Conservation (phyloP, 2,797 vertebrate species). For the Galago senegalensis region DNA sequence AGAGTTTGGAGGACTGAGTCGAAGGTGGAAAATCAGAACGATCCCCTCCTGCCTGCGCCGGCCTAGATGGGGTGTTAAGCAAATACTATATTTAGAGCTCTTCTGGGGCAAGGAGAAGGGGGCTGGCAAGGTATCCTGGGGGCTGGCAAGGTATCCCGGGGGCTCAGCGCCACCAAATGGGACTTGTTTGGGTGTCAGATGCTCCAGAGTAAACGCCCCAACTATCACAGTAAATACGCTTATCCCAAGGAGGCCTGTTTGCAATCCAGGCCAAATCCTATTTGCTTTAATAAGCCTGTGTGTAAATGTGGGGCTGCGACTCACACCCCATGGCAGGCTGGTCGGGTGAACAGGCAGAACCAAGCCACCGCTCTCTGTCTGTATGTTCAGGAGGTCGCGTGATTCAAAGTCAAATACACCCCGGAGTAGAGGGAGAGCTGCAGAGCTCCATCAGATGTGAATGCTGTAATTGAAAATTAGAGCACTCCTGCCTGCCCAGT, state of each 20-base stretch:
- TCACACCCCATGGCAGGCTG: neutral
- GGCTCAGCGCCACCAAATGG: neutral
- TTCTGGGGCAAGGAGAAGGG: neutral
- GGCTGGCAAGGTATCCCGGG: neutral
- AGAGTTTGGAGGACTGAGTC: neutral
- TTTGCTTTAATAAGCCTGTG: slow-evolving; percentile 78
- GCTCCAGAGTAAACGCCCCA: neutral
- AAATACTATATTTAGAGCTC: slow-evolving; percentile 42
- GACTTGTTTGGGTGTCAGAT: neutral
- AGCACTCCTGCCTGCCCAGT: neutral
- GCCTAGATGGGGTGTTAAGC: neutral
- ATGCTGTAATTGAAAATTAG: slow-evolving; percentile 72
- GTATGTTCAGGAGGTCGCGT: slow-evolving; percentile 59
- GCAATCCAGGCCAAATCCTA: slow-evolving; percentile 69
- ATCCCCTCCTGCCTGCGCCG: neutral
- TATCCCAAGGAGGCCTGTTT: neutral
- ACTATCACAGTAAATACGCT: slow-evolving; percentile 10
- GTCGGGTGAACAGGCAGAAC: neutral
- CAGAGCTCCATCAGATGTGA: slow-evolving; percentile 16
- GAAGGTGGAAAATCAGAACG: neutral
- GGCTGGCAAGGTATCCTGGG: neutral
- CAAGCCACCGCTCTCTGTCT: slow-evolving; percentile 54
- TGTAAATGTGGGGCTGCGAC: neutral
- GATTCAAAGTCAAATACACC: slow-evolving; percentile 74
- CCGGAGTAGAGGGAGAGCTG: neutral